Evolutionary conservation across 2,797 vertebrate species (phyloP).

Genomic region (Molothrus aeneus): DNA sequence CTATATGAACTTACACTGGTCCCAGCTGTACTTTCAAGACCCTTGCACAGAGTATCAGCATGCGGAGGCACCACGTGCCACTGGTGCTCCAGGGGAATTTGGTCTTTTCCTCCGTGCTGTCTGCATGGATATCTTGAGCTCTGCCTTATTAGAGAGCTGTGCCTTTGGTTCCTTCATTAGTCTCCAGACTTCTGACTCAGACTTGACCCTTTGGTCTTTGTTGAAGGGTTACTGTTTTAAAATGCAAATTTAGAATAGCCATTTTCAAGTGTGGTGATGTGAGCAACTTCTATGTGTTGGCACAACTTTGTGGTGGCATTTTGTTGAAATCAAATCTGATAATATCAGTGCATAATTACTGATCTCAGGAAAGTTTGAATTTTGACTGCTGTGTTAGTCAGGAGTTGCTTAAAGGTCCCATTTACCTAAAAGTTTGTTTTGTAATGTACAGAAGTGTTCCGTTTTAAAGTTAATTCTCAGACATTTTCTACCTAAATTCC

Average conservation of each 20-base stretch:
- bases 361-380: background rate
- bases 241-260: background rate
- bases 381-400: background rate
- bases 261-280: background rate
- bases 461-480: background rate
- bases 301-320: background rate
- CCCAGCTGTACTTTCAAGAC: background rate
- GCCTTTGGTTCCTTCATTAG: background rate
- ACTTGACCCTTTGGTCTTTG: background rate
- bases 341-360: background rate
- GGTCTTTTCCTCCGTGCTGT: background rate
- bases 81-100: background rate
- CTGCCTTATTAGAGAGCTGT: background rate
- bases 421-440: background rate
- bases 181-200: background rate
- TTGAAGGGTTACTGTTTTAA: background rate
- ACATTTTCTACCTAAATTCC: background rate
- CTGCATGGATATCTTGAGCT: background rate
- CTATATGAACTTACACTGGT: rapidly evolving
- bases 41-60: background rate
- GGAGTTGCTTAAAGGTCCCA: background rate
- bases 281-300: rapidly evolving
- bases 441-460: background rate
- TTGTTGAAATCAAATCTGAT: background rate
- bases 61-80: background rate